Base-by-base conservation (phyloP, 2,113 vertebrate genomes). In the Myrmecophaga tridactyla region DNA sequence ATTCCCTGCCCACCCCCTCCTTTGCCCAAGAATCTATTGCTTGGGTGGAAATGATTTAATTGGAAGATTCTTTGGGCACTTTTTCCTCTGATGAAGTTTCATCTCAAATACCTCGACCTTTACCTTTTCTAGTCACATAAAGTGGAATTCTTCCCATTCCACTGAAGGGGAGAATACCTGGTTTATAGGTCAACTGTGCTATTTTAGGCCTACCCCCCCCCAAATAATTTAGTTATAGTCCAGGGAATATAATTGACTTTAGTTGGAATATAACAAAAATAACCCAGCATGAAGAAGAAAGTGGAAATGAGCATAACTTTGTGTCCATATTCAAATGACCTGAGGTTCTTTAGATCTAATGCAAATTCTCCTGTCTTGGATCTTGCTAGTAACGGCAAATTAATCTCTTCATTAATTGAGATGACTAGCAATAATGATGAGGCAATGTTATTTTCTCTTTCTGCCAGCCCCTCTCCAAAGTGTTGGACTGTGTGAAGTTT, bases 361-460 rank as follows among this genome's bases (percentile, higher is more conserved):
- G n/a, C 36, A 70, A 78, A 85, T 96, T 95, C 36, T 51, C 34
- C n/a, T 86, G 88, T 88, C 81, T 86, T 93, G 56, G 83, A 90
- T 96, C 81, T 97, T 97, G 92, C 89, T 91, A 77, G 86, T 96
- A 88, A 94, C 86, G 58, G 62, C 67, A 93, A 90, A 90, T 94
- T 82, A 95, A 87, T 80, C n/a, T 92, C 67, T 80, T 88, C 81
- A 95, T 95, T 87, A 96, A 63, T 85, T 94, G 80, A 92, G 92
- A 89, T 63, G n/a, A 89, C 58, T 83, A 92, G 60, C 65, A 88
- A 39, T 36, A 89, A 87, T 25, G 65, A 87, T 69, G 94, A 96
- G n/a, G 56, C 53, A 85, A 90, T 39, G 86, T 12, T 63, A 67
- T 77, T 96, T 95, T 95, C 53, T 90, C 20, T 86, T 83, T 90